Evolutionary conservation across 2,888 invertebrate genomes (phyloP), one percentile per base, ranked within the genome.

Genomic region (Erebia epiphron): DNA sequence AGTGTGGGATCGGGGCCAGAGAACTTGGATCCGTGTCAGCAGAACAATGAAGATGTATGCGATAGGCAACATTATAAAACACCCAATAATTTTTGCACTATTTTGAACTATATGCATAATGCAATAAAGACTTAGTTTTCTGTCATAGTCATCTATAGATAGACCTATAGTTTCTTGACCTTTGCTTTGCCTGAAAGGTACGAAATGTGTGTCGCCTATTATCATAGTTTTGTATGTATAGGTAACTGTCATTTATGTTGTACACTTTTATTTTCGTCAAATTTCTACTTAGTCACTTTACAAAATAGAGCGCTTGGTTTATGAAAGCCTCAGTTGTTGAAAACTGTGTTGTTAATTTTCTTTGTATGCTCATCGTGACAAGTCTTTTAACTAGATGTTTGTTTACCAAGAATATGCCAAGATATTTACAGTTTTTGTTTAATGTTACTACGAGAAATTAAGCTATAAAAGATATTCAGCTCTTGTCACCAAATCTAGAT

Each of bases 1-100:
- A 76, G 82, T 86, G 88, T 90, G 90, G 86, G 90, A 90, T 90
- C 82, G 85, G 79, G 86, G 89, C 78, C 79, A 80, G 80, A 77
- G 81, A 80, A 73, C 77, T 79, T 79, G 81, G 84, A 89, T 81
- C 83, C 79, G 84, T 87, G 91, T 87, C 85, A 91, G 79, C 86
- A 75, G 88, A 82, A 84, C 89, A 85, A 83, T 85, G 76, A 70
- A 61, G 68, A 65, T 68, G 69, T 71, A 68, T 35, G 35, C 64
- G 67, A 60, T 67, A 67, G 58, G 60, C 68, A 66, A 68, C 65
- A 35, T 56, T 63, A 66, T 18, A 57, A 26, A 66, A 56, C 52
- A 66, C 52, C 57, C 14, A 13, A 58, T 67, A 56, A 21, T 66
- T 62, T 67, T 50, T 21, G 50, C 64, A 65, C 64, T 11, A 69